A percentile compares a stretch with the other conserved stretches of the same genome.
These are phyloP conservation scores for Ophthalmotilapia sp. DNA, from an alignment of 2,113 vertebrate species.

Conservation along the genomic window DNA sequence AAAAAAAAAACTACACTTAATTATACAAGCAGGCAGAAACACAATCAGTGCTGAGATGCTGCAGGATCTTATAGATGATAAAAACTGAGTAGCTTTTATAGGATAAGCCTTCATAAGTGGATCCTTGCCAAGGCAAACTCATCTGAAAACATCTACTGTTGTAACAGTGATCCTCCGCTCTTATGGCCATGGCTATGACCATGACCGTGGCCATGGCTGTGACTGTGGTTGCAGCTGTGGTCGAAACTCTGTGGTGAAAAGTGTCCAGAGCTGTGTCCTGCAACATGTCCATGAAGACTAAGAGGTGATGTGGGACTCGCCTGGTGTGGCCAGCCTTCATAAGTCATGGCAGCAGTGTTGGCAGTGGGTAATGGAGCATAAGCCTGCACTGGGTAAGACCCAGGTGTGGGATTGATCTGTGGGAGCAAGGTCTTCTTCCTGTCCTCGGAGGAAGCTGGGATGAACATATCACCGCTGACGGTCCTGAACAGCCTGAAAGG, in stretches of 20 bases:
- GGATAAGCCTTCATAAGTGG: background rate
- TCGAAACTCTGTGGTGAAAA: background rate
- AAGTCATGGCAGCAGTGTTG: background rate
- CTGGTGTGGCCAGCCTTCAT: conserved; percentile 49
- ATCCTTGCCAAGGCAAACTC: background rate
- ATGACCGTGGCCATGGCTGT: conserved; percentile 5
- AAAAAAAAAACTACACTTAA: background rate
- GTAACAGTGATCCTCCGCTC: background rate
- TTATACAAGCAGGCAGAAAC: background rate
- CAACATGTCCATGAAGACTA: background rate
- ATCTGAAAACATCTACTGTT: background rate
- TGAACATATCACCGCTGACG: background rate
- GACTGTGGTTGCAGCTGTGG: conserved; percentile 8
- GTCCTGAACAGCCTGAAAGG: conserved; percentile 47
- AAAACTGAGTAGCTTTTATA: background rate
- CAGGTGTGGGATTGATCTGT: conserved; percentile 53
- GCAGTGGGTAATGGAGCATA: conserved; percentile 40
- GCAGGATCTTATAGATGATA: background rate
- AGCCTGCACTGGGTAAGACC: conserved; percentile 62
- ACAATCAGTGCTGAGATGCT: background rate
- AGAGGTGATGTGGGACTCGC: background rate
- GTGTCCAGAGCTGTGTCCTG: background rate
- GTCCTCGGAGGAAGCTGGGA: conserved; percentile 48
- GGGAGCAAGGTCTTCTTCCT: conserved; percentile 57
- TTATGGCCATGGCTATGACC: background rate